Evolutionary conservation across 2,113 vertebrate genomes (phyloP).

Genomic region (Thamnophis sirtalis): DNA sequence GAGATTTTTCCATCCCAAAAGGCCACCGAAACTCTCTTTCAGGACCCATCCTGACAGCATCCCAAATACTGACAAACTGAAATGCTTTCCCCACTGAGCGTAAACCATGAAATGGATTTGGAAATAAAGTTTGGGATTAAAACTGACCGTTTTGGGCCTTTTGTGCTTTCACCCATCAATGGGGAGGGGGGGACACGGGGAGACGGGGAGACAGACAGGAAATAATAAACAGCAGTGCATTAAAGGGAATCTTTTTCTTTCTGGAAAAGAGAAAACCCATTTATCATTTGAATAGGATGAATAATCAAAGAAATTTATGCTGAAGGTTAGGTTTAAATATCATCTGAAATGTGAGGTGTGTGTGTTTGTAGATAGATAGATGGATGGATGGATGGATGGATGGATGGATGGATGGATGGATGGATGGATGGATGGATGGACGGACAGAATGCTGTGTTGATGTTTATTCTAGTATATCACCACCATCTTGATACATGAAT

Average conservation of each 20-base stretch:
- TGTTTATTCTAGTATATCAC: neutral
- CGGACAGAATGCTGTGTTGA: neutral
- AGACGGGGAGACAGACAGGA: conserved; percentile 35
- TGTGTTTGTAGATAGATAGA: too few species aligned
- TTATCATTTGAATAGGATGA: neutral
- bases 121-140: conserved; percentile 53
- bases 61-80: conserved; percentile 42
- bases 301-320: neutral
- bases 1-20: conserved; percentile 40
- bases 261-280: neutral
- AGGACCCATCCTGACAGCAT: conserved; percentile 34
- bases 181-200: neutral
- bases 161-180: neutral
- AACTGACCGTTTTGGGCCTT: conserved; percentile 37
- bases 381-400: too few species aligned
- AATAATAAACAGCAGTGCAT: neutral
- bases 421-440: too few species aligned
- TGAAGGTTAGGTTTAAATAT: neutral
- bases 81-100: conserved; percentile 44
- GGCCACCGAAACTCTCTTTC: conserved; percentile 36
- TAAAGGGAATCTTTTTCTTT: conserved; percentile 17
- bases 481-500: neutral
- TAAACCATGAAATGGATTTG: conserved; percentile 57
- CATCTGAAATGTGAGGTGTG: neutral
- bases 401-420: too few species aligned